Evolutionary conservation across 2,113 vertebrate genomes (phyloP), one percentile per base, ranked within the genome.

Genomic region (Cebus imitator): DNA sequence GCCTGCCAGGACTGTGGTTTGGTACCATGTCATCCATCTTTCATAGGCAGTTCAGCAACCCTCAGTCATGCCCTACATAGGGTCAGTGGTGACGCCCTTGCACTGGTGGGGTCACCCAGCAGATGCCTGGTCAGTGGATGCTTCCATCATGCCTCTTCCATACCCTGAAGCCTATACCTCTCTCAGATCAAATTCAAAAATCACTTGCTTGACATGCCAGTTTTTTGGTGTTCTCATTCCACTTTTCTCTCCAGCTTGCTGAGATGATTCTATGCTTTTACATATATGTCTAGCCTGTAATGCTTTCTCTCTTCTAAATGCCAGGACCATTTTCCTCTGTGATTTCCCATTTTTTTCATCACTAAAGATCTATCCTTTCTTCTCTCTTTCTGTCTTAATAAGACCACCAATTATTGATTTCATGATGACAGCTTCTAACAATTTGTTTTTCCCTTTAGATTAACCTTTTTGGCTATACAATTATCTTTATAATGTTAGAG

Each of bases 121-220:
- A 20, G 50, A 40, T 43, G 17, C 18, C 2, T 21, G 8, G 12
- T 0, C 21, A 27, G 0, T 21, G 27, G 1, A 23, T 6, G 25
- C 6, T 32, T 32, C 80, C 80, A 10, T 35, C 32, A 50, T 0
- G 23, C 23, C 8, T 64, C 52, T 40, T n/a, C 48, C 17, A 3
- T 0, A 1, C 30, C 27, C 40, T 66, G 45, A 90, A 48, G 35
- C 6, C 82, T 32, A 13, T 7, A 27, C 21, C 64, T 76, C n/a
- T 58, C 32, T 52, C 2, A 64, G 14, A 79, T 43, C 57, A 57
- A 30, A 64, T 68, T 68, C 1, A 70, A 76, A 55, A 68, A 8
- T 23, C 8, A 50, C 50, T 55, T 40, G 32, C 5, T 48, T 61
- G 30, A 6, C n/a, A 18, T 58, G 6, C 16, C 0, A 2, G 23